Evolutionary conservation across 1,140 invertebrate species (phyloP).

Genomic region (Gryllus bimaculatus): DNA sequence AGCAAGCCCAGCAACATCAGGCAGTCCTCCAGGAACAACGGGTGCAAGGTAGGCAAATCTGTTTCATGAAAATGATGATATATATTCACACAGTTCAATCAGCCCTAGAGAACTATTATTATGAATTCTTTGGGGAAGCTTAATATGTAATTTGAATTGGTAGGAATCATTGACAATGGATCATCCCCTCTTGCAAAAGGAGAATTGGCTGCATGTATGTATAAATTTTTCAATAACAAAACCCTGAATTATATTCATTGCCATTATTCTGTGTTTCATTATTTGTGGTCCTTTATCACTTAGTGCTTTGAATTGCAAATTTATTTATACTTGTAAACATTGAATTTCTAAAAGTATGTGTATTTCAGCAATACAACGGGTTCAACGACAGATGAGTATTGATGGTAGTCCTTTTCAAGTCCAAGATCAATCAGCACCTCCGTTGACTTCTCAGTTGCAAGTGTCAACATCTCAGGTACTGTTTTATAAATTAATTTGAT

Average conservation of each 20-base stretch:
- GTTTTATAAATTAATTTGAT: slow-evolving; percentile 15
- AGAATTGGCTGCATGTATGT: too few relatives aligned
- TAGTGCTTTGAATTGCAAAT: background rate
- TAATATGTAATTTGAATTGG: background rate
- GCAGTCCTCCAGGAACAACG: slow-evolving; percentile 66
- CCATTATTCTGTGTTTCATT: too few relatives aligned
- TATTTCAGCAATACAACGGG: slow-evolving; percentile 41
- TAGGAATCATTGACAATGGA: too few relatives aligned
- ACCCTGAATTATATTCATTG: too few relatives aligned
- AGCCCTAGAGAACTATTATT: background rate
- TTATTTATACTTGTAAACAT: background rate
- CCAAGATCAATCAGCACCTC: slow-evolving; percentile 30
- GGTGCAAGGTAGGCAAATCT: slow-evolving; percentile 46
- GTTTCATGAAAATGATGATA: background rate
- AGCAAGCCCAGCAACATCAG: slow-evolving; percentile 71
- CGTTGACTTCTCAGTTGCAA: slow-evolving; percentile 44
- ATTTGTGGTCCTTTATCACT: background rate
- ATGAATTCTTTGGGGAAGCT: background rate
- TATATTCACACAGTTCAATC: background rate
- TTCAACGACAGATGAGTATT: slow-evolving; percentile 43
- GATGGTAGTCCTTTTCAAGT: slow-evolving; percentile 34
- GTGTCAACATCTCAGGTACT: slow-evolving; percentile 42
- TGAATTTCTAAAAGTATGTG: background rate
- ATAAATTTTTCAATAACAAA: too few relatives aligned
- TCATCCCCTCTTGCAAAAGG: too few relatives aligned